Conservation (phyloP, 2,113 vertebrate species). For the Dicrurus megarhynchus region DNA sequence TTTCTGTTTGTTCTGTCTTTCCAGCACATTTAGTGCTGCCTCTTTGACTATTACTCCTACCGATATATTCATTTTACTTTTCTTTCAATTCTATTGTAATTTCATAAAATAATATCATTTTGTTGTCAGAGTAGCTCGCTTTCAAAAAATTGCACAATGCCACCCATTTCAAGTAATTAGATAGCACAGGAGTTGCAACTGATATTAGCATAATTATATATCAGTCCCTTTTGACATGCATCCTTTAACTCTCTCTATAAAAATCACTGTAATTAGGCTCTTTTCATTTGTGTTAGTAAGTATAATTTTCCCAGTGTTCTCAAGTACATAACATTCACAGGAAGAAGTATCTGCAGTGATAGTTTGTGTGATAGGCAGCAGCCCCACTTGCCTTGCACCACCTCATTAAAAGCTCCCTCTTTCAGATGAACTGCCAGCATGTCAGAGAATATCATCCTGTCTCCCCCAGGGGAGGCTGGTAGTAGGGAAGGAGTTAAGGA, state of each 20-base stretch:
- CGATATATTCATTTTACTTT: neutral
- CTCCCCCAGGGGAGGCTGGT: neutral
- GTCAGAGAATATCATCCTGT: neutral
- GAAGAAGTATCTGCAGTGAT: neutral
- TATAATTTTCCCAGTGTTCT: neutral
- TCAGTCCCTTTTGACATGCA: neutral
- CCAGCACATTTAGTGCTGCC: neutral
- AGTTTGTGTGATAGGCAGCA: neutral
- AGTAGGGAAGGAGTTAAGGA: neutral
- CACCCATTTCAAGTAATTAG: slow-evolving; percentile 14
- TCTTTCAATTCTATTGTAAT: neutral
- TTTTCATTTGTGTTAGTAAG: neutral
- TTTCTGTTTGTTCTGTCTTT: neutral
- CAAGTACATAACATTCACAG: neutral
- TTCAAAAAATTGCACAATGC: neutral
- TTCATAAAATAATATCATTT: neutral
- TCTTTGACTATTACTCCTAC: neutral
- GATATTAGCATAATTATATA: slow-evolving; percentile 21
- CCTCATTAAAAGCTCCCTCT: neutral
- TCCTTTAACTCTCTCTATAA: neutral
- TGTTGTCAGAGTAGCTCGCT: neutral
- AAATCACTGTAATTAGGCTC: slow-evolving; percentile 36
- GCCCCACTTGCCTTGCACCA: neutral
- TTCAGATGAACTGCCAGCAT: neutral
- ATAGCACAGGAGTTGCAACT: neutral